Evolutionary conservation across 1,140 invertebrate species (phyloP).

Genomic region (Drosophila hydei): DNA sequence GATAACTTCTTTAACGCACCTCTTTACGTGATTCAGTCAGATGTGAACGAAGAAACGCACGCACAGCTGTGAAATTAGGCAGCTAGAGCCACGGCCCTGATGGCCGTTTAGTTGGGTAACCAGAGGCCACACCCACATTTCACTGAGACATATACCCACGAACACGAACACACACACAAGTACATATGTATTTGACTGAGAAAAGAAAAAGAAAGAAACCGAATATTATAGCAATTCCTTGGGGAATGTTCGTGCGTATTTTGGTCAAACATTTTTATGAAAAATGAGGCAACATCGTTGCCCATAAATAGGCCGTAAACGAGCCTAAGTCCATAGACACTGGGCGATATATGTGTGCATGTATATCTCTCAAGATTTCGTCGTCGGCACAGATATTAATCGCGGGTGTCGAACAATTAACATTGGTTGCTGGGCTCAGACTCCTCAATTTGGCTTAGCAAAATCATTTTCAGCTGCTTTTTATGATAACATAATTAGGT

Average conservation of each 20-base stretch:
- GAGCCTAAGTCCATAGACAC: conserved; percentile 8
- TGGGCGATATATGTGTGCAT: conserved; percentile 2
- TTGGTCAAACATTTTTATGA: conserved; percentile 68
- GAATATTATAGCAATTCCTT: conserved; percentile 43
- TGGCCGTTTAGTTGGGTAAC: conserved; percentile 49
- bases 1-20: conserved; percentile 36
- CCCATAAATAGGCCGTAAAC: conserved; percentile 70
- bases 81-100: conserved; percentile 22
- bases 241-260: conserved; percentile 38
- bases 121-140: conserved; percentile 45
- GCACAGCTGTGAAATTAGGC: conserved; percentile 26
- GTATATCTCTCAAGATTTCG: conserved; percentile 20
- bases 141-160: conserved; percentile 19
- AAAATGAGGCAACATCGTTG: conserved; percentile 62
- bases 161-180: not conserved
- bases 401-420: conserved; percentile 75
- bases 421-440: conserved; percentile 33
- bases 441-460: conserved; percentile 31
- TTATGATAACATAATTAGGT: conserved; percentile 68
- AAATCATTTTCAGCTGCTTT: conserved; percentile 46
- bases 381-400: conserved; percentile 57
- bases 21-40: conserved; percentile 51
- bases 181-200: no score
- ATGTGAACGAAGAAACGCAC: conserved; percentile 23
- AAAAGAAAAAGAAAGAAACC: no score